A percentile compares a stretch with the other conserved stretches of the same genome.
Conservation (phyloP, 1,140 invertebrate genomes). For the Trichonephila clavata region DNA sequence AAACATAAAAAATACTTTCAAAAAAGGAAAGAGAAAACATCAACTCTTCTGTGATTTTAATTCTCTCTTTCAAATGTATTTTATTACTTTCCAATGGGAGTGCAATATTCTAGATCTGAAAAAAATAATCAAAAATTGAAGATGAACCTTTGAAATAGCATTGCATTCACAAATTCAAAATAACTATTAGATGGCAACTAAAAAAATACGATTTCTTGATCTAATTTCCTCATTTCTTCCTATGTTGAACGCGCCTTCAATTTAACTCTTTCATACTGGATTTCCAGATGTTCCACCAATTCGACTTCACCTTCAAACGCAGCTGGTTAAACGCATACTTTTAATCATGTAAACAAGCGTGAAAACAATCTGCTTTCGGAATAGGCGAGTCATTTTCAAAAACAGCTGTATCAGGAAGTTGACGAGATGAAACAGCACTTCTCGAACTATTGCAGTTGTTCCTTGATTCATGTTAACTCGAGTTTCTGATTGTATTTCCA, state of each 20-base stretch:
- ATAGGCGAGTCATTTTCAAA: neutral
- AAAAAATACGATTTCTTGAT: too few species aligned
- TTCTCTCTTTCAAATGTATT: too few species aligned
- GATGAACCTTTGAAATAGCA: too few species aligned
- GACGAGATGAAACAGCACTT: neutral
- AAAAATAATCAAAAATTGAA: too few species aligned
- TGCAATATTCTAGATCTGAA: too few species aligned
- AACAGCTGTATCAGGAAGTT: neutral
- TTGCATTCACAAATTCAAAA: too few species aligned
- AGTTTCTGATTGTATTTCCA: neutral
- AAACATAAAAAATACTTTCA: too few species aligned
- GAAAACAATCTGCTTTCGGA: neutral
- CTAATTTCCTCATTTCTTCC: neutral
- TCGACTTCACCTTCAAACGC: neutral
- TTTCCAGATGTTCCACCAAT: neutral
- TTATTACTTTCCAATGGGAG: too few species aligned
- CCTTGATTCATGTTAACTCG: neutral
- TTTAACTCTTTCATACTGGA: neutral
- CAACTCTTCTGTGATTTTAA: too few species aligned
- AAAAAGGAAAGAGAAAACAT: too few species aligned
- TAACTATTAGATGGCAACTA: too few species aligned
- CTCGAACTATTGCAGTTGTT: neutral
- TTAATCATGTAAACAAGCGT: neutral
- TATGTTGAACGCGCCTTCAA: neutral
- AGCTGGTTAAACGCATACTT: neutral